phyloP scores from a whole-genome alignment of 1,140 invertebrate species.

The Euglossa dilemma region DNA sequence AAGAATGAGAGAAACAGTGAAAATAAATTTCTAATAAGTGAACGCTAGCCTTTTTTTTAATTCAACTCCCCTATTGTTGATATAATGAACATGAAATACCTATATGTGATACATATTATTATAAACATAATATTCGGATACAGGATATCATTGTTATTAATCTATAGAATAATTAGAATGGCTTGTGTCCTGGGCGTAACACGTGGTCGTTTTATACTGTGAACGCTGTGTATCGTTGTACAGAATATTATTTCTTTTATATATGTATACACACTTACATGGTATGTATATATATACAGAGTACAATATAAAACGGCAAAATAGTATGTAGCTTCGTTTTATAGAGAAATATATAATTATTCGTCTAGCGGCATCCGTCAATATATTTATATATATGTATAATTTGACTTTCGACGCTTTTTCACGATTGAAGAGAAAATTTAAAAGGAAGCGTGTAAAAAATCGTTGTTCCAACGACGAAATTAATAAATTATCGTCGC shows the following conservation, averaged over 20 bases:
- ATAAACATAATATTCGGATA: slow-evolving; percentile 72
- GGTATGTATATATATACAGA: slow-evolving; percentile 14
- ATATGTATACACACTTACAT: neutral
- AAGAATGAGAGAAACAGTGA: slow-evolving; percentile 9
- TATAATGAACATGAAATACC: slow-evolving; percentile 71
- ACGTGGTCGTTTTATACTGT: slow-evolving; percentile 33
- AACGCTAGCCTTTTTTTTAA: slow-evolving; percentile 62
- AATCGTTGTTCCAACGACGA: slow-evolving; percentile 1
- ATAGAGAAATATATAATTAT: slow-evolving; percentile 9
- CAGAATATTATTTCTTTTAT: neutral
- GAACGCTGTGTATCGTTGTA: slow-evolving; percentile 12
- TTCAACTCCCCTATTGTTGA: slow-evolving; percentile 72
- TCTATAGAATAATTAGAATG: slow-evolving; percentile 62
- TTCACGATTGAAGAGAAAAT: neutral
- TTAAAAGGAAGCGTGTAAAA: neutral
- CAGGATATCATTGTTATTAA: slow-evolving; percentile 73
- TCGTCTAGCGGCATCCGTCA: neutral
- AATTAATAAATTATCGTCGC: neutral
- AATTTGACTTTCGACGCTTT: neutral
- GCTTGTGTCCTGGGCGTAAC: slow-evolving; percentile 67
- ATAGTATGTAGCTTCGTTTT: slow-evolving; percentile 16
- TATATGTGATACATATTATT: slow-evolving; percentile 78
- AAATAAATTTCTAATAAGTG: slow-evolving; percentile 58
- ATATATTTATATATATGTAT: neutral
- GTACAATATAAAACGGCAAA: slow-evolving; percentile 37